Percentiles rank a stretch among this genome's conserved stretches.
These are phyloP conservation scores for Sarcophaga variegata DNA, from an alignment of 2,888 invertebrate species.

Conservation along the genomic window DNA sequence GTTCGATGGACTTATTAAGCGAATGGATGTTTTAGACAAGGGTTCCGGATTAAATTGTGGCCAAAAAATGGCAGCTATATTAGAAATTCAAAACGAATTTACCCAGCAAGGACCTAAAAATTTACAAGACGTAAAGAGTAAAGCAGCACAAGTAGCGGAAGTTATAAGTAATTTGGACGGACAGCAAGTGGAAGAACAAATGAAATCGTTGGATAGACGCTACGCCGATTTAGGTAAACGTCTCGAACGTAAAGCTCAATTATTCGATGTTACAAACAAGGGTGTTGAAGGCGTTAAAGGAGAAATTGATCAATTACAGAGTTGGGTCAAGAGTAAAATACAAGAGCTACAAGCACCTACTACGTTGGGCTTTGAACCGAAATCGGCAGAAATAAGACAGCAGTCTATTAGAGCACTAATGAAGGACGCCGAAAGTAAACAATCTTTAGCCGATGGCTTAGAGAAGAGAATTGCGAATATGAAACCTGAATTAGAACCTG, in stretches of 20 bases:
- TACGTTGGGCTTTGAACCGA: slow-evolving; percentile 89
- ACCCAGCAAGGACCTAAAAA: slow-evolving; percentile 88
- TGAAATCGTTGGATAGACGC: slow-evolving; percentile 91
- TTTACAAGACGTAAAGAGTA: slow-evolving; percentile 87
- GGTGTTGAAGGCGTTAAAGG: slow-evolving; percentile 90
- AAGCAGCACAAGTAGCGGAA: slow-evolving; percentile 88
- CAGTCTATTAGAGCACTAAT: slow-evolving; percentile 88
- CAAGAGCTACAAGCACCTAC: slow-evolving; percentile 86
- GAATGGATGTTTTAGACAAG: slow-evolving; percentile 91
- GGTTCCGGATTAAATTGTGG: slow-evolving; percentile 91
- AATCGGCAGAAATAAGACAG: slow-evolving; percentile 88
- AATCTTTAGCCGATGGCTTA: slow-evolving; percentile 90
- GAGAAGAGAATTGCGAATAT: slow-evolving; percentile 92
- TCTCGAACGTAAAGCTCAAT: slow-evolving; percentile 91
- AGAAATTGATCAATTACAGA: slow-evolving; percentile 90
- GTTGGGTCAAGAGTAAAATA: slow-evolving; percentile 90
- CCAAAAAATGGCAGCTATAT: slow-evolving; percentile 89
- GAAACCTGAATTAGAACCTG: slow-evolving; percentile 91
- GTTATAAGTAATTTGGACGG: slow-evolving; percentile 93
- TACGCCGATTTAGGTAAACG: slow-evolving; percentile 93
- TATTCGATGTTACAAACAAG: slow-evolving; percentile 91
- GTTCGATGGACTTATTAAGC: slow-evolving; percentile 90
- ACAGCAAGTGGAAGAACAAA: slow-evolving; percentile 95
- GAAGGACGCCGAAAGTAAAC: slow-evolving; percentile 93
- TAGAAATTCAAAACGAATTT: slow-evolving; percentile 88